A percentile compares a stretch with the other conserved stretches of the same genome.
These are phyloP conservation scores for Grus americana DNA, from an alignment of 2,113 vertebrate species.

Conservation along the genomic window DNA sequence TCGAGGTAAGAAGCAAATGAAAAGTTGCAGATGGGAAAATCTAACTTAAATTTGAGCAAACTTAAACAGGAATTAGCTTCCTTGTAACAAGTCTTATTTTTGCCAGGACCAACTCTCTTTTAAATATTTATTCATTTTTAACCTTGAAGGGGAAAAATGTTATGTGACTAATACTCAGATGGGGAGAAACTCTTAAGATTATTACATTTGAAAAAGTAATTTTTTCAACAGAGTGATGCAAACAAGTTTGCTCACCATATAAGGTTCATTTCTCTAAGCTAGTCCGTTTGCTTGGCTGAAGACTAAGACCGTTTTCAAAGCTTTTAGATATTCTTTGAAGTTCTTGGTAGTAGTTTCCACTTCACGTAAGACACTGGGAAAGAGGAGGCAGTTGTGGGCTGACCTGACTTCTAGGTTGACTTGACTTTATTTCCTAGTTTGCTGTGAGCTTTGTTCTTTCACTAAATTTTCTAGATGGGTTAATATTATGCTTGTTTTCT, in stretches of 20 bases:
- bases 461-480: not conserved
- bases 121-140: slow-evolving; percentile 43
- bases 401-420: not conserved
- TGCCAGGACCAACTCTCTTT: slow-evolving; percentile 7
- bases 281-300: not conserved
- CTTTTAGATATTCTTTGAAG: not conserved
- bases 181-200: not conserved
- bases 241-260: not conserved
- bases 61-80: slow-evolving; percentile 13
- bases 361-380: not conserved
- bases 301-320: not conserved
- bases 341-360: not conserved
- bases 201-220: not conserved
- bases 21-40: slow-evolving; percentile 7
- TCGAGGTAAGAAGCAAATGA: not conserved
- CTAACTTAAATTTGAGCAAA: not conserved
- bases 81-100: slow-evolving; percentile 30
- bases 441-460: slow-evolving; percentile 18
- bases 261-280: not conserved
- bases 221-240: not conserved
- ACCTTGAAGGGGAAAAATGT: not conserved
- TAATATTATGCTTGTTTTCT: not conserved
- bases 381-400: not conserved
- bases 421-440: slow-evolving; percentile 13
- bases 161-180: not conserved